phyloP scores from a whole-genome alignment of 1,140 invertebrate genomes.

The Hydropsyche tenuis region DNA sequence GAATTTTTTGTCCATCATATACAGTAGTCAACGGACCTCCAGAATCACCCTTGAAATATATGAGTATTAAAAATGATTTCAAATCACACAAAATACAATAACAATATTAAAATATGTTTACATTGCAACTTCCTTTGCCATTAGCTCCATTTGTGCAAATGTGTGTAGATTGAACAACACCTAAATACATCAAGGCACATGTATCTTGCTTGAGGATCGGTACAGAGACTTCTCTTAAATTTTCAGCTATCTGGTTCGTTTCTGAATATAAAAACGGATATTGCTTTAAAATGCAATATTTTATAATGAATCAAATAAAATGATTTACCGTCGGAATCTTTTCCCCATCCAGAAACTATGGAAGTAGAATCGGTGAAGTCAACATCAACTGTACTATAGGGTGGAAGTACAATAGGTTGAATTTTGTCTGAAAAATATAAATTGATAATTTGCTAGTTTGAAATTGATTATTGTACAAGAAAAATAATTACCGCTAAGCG shows the following conservation, averaged over 20 bases:
- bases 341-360: conserved; percentile 63
- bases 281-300: not conserved
- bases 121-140: conserved; percentile 52
- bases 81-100: not conserved
- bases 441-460: not conserved
- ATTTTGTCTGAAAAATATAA: conserved; percentile 58
- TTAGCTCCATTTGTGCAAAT: conserved; percentile 59
- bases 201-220: conserved; percentile 52
- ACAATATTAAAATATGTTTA: conserved; percentile 34
- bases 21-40: conserved; percentile 59
- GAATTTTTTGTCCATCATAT: conserved; percentile 31
- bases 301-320: not conserved
- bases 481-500: conserved; percentile 57
- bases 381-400: conserved; percentile 53
- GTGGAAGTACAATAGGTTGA: conserved; percentile 57
- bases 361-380: conserved; percentile 56
- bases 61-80: not conserved
- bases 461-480: not conserved
- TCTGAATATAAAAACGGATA: conserved; percentile 22
- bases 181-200: conserved; percentile 53
- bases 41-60: conserved; percentile 56
- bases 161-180: conserved; percentile 57
- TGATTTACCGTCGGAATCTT: conserved; percentile 54
- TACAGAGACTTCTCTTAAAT: conserved; percentile 50
- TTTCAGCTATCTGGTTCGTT: not conserved